Conservation (phyloP, 2,888 invertebrate genomes). For the Parnassius smintheus region DNA sequence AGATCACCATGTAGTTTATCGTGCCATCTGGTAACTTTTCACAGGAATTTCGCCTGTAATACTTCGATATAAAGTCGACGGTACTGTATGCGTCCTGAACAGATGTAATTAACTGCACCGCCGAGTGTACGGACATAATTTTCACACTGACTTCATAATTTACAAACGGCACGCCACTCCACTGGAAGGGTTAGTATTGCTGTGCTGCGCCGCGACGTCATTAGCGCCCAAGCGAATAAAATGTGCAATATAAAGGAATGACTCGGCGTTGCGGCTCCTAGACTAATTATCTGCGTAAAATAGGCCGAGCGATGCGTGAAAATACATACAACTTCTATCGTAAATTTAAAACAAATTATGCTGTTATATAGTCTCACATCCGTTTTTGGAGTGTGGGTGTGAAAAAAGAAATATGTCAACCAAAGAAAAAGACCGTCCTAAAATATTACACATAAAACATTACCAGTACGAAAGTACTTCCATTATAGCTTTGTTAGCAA, state of each 20-base stretch:
- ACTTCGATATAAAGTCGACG: slow-evolving; percentile 20
- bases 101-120: slow-evolving; percentile 35
- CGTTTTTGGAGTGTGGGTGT: too few relatives aligned
- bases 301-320: neutral
- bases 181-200: slow-evolving; percentile 37
- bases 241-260: slow-evolving; percentile 74
- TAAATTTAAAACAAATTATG: too few relatives aligned
- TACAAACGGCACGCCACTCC: slow-evolving; percentile 36
- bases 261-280: slow-evolving; percentile 38
- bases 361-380: too few relatives aligned
- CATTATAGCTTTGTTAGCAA: too few relatives aligned
- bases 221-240: slow-evolving; percentile 65
- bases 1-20: slow-evolving; percentile 26
- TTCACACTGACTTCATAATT: slow-evolving; percentile 50
- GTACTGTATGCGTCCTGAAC: slow-evolving; percentile 11
- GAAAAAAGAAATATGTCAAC: too few relatives aligned
- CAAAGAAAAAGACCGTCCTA: too few relatives aligned
- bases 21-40: slow-evolving; percentile 24
- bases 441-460: too few relatives aligned
- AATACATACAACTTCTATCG: neutral
- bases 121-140: slow-evolving; percentile 41
- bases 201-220: slow-evolving; percentile 52
- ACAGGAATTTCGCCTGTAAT: slow-evolving; percentile 26
- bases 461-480: too few relatives aligned
- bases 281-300: slow-evolving; percentile 12